phyloP scores from a whole-genome alignment of 2,797 vertebrate genomes.

The Bradypus variegatus region DNA sequence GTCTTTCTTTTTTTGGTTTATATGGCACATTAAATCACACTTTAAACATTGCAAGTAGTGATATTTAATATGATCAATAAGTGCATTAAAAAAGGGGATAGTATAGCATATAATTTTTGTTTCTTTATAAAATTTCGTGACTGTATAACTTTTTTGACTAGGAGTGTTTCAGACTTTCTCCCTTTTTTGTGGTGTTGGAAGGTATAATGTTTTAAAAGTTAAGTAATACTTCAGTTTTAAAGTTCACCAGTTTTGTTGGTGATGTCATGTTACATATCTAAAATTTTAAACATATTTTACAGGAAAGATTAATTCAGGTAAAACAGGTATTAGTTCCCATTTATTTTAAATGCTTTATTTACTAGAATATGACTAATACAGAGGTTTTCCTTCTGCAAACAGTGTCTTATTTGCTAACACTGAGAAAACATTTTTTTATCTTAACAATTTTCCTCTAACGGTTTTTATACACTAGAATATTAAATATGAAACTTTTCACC shows the following conservation, averaged over 20 bases:
- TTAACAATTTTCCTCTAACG: slow-evolving; percentile 2
- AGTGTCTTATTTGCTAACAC: slow-evolving; percentile 15
- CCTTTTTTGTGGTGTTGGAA: slow-evolving; percentile 39
- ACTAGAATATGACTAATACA: not conserved
- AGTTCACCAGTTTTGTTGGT: not conserved
- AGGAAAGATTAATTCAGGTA: slow-evolving; percentile 34
- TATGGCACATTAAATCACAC: slow-evolving; percentile 3
- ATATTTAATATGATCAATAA: slow-evolving; percentile 42
- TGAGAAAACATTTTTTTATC: slow-evolving; percentile 37
- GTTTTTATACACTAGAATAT: slow-evolving; percentile 20
- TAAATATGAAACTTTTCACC: slow-evolving; percentile 38
- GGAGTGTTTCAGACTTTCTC: slow-evolving; percentile 52
- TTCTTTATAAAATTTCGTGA: slow-evolving; percentile 71
- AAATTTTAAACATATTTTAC: slow-evolving; percentile 27
- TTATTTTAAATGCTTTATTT: slow-evolving; percentile 23
- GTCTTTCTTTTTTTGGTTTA: not conserved
- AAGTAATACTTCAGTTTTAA: slow-evolving; percentile 38
- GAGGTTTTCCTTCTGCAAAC: slow-evolving; percentile 5
- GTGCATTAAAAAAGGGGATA: slow-evolving; percentile 80
- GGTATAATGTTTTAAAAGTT: slow-evolving; percentile 24
- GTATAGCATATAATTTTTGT: slow-evolving; percentile 73
- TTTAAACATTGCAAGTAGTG: slow-evolving; percentile 36
- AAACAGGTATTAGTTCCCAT: not conserved
- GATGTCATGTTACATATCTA: not conserved
- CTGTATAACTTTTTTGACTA: slow-evolving; percentile 69